phyloP scores from a whole-genome alignment of 2,113 vertebrate genomes.

The Pangasianodon hypophthalmus region DNA sequence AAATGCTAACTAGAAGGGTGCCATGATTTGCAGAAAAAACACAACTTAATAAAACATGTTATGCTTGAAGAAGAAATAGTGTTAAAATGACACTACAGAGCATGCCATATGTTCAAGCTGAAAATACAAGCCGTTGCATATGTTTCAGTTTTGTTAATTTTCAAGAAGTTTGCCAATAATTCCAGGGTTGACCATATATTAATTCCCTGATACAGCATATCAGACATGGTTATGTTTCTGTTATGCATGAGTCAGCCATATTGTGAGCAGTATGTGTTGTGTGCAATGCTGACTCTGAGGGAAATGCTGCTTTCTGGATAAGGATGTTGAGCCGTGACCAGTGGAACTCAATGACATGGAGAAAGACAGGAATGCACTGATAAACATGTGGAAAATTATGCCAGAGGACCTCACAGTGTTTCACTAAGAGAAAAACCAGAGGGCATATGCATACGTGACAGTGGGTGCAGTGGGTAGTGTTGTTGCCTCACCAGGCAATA shows the following conservation, averaged over 20 bases:
- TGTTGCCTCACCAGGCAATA: background rate
- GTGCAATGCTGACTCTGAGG: conserved; percentile 35
- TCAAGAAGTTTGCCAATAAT: background rate
- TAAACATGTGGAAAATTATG: too few relatives aligned
- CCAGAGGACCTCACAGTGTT: too few relatives aligned
- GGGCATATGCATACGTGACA: too few relatives aligned
- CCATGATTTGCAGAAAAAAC: background rate
- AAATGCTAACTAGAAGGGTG: too few relatives aligned
- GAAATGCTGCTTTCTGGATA: background rate
- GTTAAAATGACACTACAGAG: background rate
- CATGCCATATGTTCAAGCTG: background rate
- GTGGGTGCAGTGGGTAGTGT: background rate
- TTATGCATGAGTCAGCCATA: conserved; percentile 37
- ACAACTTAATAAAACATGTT: background rate
- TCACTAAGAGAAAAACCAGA: too few relatives aligned
- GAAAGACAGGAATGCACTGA: background rate
- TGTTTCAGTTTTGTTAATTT: background rate
- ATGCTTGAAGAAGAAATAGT: background rate
- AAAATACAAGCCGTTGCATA: background rate
- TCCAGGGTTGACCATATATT: background rate
- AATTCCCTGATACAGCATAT: conserved; percentile 14
- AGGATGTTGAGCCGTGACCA: background rate
- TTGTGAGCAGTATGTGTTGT: conserved; percentile 28
- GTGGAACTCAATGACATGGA: background rate
- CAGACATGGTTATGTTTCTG: conserved; percentile 14